Evolutionary conservation across 1,140 invertebrate genomes (phyloP), one percentile per base, ranked within the genome.

Genomic region (Drosophila seguyi): DNA sequence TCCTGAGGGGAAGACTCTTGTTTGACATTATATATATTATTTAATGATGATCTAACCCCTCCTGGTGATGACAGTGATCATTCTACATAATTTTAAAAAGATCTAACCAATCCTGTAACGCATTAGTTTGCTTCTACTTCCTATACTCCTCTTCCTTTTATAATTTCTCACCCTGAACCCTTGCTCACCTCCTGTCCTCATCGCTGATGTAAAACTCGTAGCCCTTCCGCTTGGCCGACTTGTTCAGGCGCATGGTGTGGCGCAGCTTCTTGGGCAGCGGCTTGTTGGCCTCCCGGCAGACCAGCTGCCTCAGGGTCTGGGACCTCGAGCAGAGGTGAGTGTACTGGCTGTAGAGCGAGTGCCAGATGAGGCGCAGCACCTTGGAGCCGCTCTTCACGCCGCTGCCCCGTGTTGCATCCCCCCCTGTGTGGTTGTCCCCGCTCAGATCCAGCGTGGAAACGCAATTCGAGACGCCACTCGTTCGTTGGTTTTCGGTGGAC

Each of bases 161-260:
- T 16, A 44, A 20, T 44, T 7, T 14, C 0, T 2, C 20, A 47
- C 18, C 31, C 50, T 25, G 0, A 55, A n/a, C 52, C 52, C 14
- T 20, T 11, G 11, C 65, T 88, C 61, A 94, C 94, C 94, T 94
- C 81, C 92, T 86, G 69, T 94, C 94, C 60, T 94, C 94, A 52
- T 94, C 94, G n/a, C 94, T 94, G 0, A 94, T 82, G 81, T 94
- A 94, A 74, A 81, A 93, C 38, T 85, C 92, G 67, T 94, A 94
- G 20, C 93, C 93, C 72, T 94, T 94, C 55, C 87, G 92, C 72
- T 93, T 94, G 3, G 92, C 91, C 36, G 92, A 92, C 61, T 92
- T 92, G 53, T 92, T 92, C 34, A 92, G 71, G n/a, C 90, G 76
- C 79, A 92, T 77, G 0, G 84, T 72, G 38, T 81, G 81, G 0